A percentile compares a stretch with the other conserved stretches of the same genome.
phyloP scores from a whole-genome alignment of 2,113 vertebrate genomes.

The Helogale parvula region DNA sequence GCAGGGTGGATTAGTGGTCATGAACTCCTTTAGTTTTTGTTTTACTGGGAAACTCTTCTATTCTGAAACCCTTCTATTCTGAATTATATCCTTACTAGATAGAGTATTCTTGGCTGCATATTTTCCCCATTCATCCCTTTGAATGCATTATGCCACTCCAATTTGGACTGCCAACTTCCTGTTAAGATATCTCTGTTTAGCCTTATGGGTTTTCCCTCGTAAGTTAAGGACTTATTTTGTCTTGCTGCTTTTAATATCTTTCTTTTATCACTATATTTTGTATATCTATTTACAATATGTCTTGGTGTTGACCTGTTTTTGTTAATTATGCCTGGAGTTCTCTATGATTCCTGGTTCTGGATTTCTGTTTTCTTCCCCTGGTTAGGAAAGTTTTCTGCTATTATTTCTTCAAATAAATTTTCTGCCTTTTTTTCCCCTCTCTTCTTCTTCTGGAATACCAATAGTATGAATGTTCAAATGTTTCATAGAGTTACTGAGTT shows the following conservation, averaged over 20 bases:
- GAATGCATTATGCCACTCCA: neutral
- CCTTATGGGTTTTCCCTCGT: neutral
- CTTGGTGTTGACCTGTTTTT: neutral
- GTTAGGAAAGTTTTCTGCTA: neutral
- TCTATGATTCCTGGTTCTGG: neutral
- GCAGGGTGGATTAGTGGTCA: neutral
- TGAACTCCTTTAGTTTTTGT: neutral
- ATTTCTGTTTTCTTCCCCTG: neutral
- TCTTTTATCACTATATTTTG: neutral
- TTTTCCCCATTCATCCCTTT: neutral
- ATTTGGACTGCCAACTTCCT: neutral
- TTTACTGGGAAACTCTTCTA: neutral
- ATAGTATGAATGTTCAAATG: neutral
- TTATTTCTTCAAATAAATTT: neutral
- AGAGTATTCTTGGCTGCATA: neutral
- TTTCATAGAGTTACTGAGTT: neutral
- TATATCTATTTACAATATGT: neutral
- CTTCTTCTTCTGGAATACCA: neutral
- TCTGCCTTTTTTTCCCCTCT: neutral
- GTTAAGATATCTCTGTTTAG: neutral
- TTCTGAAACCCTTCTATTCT: neutral
- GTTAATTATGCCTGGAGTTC: neutral
- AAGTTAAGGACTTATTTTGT: neutral
- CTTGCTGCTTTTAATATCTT: neutral
- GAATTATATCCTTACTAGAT: neutral